A percentile compares a stretch with the other conserved stretches of the same genome.
Evolutionary conservation across 2,113 vertebrate species (phyloP).

Genomic region (Spheniscus mendiculus): DNA sequence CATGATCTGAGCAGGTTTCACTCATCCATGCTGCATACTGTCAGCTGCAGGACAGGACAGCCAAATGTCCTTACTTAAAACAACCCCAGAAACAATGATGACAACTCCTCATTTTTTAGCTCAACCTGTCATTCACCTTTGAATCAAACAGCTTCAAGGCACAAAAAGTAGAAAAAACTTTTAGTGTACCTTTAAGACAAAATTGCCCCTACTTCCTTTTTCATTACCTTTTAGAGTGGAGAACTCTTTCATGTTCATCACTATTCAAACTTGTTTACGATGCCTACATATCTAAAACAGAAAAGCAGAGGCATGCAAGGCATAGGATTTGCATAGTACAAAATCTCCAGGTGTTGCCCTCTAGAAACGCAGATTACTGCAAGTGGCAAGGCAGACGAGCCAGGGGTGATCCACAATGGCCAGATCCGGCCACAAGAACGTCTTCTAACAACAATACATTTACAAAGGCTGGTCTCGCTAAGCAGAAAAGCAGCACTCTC

Average conservation of each 20-base stretch:
- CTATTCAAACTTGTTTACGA: not conserved
- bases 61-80: not conserved
- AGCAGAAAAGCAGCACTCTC: slow-evolving; percentile 11
- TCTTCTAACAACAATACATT: not conserved
- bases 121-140: not conserved
- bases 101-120: not conserved
- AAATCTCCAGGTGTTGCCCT: not conserved
- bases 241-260: not conserved
- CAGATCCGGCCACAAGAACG: not conserved
- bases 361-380: not conserved
- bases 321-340: not conserved
- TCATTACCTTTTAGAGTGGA: not conserved
- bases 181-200: not conserved
- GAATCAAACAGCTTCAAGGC: not conserved
- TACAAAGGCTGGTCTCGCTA: not conserved
- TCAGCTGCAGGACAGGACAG: not conserved
- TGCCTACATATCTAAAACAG: slow-evolving; percentile 26
- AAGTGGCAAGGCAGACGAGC: not conserved
- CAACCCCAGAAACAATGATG: not conserved
- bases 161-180: not conserved
- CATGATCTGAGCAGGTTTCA: not conserved
- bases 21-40: not conserved
- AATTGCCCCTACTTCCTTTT: not conserved
- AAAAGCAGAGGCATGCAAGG: slow-evolving; percentile 13
- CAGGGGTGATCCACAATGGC: not conserved